Conservation (phyloP, 2,797 vertebrate species). For the Bradypodion pumilum region DNA sequence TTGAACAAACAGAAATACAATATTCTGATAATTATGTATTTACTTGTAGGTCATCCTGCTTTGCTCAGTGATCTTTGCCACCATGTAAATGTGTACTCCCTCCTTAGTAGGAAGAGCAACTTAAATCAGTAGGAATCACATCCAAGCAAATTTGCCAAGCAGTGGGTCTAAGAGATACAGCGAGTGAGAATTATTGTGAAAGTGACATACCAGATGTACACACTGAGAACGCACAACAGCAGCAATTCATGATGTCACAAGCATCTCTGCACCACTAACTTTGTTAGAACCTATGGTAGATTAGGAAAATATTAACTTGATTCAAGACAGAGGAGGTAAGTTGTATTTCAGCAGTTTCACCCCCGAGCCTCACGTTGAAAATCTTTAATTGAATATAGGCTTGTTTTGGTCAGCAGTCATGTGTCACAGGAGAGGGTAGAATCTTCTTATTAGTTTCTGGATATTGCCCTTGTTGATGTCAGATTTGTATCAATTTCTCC, state of each 20-base stretch:
- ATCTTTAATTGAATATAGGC: not conserved
- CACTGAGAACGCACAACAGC: not conserved
- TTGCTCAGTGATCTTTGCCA: not conserved
- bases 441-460: not conserved
- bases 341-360: not conserved
- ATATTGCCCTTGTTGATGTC: not conserved
- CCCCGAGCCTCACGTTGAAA: not conserved
- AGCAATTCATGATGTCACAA: not conserved
- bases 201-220: not conserved
- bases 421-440: not conserved
- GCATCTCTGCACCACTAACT: not conserved
- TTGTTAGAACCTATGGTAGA: not conserved
- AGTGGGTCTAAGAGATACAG: not conserved
- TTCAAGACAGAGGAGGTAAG: not conserved
- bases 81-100: not conserved
- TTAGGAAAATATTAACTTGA: not conserved
- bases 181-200: not conserved
- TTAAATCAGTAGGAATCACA: not conserved
- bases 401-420: not conserved
- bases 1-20: not conserved
- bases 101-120: not conserved
- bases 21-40: not conserved
- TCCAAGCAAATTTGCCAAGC: not conserved
- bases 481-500: not conserved
- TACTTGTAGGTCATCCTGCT: not conserved